Evolutionary conservation across 2,888 invertebrate genomes (phyloP).

Genomic region (Cephus sareptanus): DNA sequence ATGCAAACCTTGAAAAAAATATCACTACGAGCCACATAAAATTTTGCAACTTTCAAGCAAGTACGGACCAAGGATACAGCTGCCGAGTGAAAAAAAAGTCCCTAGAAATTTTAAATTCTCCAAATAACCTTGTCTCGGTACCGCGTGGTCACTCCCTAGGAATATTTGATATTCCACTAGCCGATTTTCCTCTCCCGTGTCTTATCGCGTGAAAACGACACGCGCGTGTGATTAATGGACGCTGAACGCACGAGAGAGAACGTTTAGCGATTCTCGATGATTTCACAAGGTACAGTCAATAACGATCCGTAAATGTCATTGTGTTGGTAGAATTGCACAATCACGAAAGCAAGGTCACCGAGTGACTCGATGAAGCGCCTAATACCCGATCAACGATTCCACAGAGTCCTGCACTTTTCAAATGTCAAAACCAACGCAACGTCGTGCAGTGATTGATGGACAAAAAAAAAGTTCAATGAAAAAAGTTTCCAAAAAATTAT

Average conservation of each 20-base stretch:
- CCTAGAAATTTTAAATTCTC: not conserved
- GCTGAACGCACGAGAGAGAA: not conserved
- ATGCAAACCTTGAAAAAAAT: too few relatives aligned
- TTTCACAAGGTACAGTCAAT: not conserved
- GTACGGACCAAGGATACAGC: too few relatives aligned
- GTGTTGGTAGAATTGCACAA: conserved; percentile 39
- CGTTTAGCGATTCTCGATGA: not conserved
- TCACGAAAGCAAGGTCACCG: conserved; percentile 49
- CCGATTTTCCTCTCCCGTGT: too few relatives aligned
- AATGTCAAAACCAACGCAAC: conserved; percentile 21
- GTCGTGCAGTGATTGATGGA: not conserved
- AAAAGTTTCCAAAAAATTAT: not conserved
- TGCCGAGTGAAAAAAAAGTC: too few relatives aligned
- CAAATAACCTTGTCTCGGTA: not conserved
- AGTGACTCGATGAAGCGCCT: conserved; percentile 16
- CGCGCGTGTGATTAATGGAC: too few relatives aligned
- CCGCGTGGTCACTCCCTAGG: too few relatives aligned
- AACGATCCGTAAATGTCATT: not conserved
- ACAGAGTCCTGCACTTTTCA: conserved; percentile 18
- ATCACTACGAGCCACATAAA: rapidly evolving
- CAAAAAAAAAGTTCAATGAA: not conserved
- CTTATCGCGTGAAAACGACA: not conserved
- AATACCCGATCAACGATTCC: conserved; percentile 36
- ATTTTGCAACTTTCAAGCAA: too few relatives aligned
- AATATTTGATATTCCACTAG: too few relatives aligned